Percentiles rank a stretch among this genome's conserved stretches.
Conservation (phyloP, 2,888 invertebrate species). For the Melieria picta region DNA sequence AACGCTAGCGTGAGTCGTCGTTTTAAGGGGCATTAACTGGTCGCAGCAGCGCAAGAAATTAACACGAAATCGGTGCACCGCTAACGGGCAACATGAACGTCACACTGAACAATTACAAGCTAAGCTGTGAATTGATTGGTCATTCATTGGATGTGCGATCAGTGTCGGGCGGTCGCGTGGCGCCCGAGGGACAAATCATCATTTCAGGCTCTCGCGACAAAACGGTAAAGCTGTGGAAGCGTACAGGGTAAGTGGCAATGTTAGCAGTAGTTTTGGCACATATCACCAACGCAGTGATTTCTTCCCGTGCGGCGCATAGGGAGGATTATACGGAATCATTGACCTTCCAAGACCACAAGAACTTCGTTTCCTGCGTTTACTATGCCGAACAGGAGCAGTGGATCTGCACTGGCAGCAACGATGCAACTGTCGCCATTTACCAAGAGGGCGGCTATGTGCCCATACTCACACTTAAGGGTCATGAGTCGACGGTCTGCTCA, state of each 20-base stretch:
- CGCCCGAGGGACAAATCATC: conserved; percentile 74
- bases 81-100: conserved; percentile 31
- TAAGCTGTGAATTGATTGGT: conserved; percentile 80
- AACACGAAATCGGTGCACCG: background rate
- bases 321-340: conserved; percentile 74
- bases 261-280: background rate
- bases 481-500: conserved; percentile 69
- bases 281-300: background rate
- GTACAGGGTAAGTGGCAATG: conserved; percentile 70
- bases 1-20: too few relatives aligned
- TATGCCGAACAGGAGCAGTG: conserved; percentile 79
- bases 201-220: conserved; percentile 90
- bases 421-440: conserved; percentile 84
- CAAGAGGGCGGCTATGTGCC: conserved; percentile 76
- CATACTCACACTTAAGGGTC: conserved; percentile 78
- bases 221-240: conserved; percentile 87
- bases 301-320: conserved; percentile 62
- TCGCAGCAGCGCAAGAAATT: background rate
- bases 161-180: conserved; percentile 68
- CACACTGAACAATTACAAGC: conserved; percentile 73
- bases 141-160: conserved; percentile 89
- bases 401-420: conserved; percentile 90
- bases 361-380: conserved; percentile 86
- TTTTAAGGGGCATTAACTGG: background rate
- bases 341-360: conserved; percentile 81